Evolutionary conservation across 2,888 invertebrate species (phyloP).

Genomic region (Tipula lateralis): DNA sequence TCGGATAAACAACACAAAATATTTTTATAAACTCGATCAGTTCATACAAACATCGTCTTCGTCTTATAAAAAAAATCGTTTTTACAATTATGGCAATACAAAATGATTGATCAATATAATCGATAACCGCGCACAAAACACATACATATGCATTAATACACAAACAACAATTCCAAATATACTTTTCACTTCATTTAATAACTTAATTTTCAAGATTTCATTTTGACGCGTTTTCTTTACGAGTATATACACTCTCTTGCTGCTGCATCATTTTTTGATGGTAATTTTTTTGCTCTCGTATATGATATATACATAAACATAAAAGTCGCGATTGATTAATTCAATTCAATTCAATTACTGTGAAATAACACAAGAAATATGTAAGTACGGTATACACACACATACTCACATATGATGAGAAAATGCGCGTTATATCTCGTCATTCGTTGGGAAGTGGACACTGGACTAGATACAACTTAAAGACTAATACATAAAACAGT

Average conservation of each 20-base stretch:
- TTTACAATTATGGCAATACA: slow-evolving; percentile 26
- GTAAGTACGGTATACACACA: background rate
- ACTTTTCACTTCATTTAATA: slow-evolving; percentile 26
- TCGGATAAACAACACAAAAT: background rate
- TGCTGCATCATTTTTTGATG: background rate
- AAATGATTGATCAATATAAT: slow-evolving; percentile 27
- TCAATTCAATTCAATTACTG: slow-evolving; percentile 24
- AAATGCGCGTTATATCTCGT: background rate
- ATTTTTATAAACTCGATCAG: background rate
- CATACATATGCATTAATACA: background rate
- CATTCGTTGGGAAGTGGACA: background rate
- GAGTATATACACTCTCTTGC: no score
- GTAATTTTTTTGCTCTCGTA: background rate
- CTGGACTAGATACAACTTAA: background rate
- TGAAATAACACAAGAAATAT: slow-evolving; percentile 24
- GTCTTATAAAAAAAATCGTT: background rate
- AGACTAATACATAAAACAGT: background rate
- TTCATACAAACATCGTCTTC: no score
- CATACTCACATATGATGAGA: background rate
- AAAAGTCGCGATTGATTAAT: slow-evolving; percentile 24
- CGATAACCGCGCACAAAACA: background rate
- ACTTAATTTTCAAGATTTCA: slow-evolving; percentile 28
- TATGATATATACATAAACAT: background rate
- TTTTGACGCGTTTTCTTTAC: background rate
- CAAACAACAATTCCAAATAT: slow-evolving; percentile 19